Evolutionary conservation across 2,888 invertebrate genomes (phyloP).

Genomic region (Hydropsyche betteni): DNA sequence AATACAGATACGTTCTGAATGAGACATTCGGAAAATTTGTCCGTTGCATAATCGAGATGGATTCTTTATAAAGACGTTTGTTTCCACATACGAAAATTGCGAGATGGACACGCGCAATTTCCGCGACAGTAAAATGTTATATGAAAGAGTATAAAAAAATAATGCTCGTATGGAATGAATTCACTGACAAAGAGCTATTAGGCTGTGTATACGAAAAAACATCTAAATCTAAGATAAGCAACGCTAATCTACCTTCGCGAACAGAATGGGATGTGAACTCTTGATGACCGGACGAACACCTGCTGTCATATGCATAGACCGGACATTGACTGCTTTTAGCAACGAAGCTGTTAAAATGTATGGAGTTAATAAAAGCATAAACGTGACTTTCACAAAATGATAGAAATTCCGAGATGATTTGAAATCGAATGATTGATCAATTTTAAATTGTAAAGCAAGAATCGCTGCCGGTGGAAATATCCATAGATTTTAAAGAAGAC

Average conservation of each 20-base stretch:
- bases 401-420: not conserved
- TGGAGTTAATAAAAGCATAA: too few relatives aligned
- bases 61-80: not conserved
- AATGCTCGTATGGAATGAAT: too few relatives aligned
- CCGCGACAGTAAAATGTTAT: not conserved
- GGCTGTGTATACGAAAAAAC: too few relatives aligned
- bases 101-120: constrained; percentile 22
- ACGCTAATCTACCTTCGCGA: not conserved
- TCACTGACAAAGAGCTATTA: too few relatives aligned
- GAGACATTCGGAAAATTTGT: too few relatives aligned
- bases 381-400: not conserved
- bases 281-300: constrained; percentile 23
- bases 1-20: too few relatives aligned
- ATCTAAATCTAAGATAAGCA: constrained; percentile 13
- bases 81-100: not conserved
- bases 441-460: too few relatives aligned
- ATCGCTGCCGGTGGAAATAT: not conserved
- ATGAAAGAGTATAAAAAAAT: not conserved
- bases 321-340: constrained; percentile 24
- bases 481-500: not conserved
- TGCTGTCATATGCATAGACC: not conserved
- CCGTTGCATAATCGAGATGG: too few relatives aligned
- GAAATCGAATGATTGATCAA: too few relatives aligned
- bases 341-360: too few relatives aligned
- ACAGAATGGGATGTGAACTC: constrained; percentile 4